Evolutionary conservation across 1,140 invertebrate genomes (phyloP).

Genomic region (Octopus sinensis): DNA sequence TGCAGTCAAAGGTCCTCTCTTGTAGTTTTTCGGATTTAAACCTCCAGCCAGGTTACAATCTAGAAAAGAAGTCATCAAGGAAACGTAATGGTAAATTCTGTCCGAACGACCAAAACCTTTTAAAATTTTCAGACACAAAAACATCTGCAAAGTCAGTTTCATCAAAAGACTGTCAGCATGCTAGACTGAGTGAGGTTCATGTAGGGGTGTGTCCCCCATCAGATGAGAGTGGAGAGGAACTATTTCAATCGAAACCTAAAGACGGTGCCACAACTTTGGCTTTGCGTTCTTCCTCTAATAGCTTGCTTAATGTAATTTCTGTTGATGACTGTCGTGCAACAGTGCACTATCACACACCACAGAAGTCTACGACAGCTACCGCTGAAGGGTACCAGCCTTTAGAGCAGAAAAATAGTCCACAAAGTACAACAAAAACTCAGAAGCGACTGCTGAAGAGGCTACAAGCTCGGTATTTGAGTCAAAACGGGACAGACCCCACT

Average conservation of each 20-base stretch:
- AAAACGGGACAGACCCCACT: not conserved
- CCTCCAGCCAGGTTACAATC: not conserved
- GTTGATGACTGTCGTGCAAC: constrained; percentile 37
- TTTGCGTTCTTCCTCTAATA: constrained; percentile 31
- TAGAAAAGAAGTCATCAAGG: not conserved
- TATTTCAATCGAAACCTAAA: not conserved
- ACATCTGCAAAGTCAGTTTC: not conserved
- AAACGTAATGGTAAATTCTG: not conserved
- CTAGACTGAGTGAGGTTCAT: not conserved
- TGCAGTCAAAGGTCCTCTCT: not conserved
- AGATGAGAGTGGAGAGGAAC: not conserved
- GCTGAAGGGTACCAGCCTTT: not conserved
- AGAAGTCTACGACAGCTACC: not conserved
- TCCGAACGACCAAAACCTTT: not conserved
- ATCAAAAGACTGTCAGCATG: constrained; percentile 9
- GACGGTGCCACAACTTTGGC: not conserved
- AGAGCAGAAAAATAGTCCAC: not conserved
- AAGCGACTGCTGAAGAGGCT: not conserved
- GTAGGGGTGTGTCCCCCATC: not conserved
- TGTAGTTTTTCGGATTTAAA: constrained; percentile 2
- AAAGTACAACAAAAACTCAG: not conserved
- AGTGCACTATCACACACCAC: not conserved
- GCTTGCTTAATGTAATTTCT: constrained; percentile 41
- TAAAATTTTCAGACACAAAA: constrained; percentile 4
- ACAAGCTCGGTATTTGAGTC: not conserved